Base-by-base conservation (phyloP, 2,888 invertebrate genomes). In the Esperia sulphurella region DNA sequence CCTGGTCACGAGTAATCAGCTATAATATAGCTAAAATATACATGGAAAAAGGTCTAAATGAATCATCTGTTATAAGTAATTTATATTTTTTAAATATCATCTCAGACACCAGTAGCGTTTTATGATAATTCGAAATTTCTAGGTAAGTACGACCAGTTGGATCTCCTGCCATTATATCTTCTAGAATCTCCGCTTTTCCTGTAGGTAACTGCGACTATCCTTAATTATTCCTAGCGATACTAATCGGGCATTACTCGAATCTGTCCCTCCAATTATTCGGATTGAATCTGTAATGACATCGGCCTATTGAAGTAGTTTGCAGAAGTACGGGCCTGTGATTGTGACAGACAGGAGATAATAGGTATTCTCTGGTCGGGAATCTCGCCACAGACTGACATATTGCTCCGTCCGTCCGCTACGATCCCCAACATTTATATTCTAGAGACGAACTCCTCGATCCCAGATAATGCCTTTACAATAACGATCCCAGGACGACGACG, bases 401-500 rank as follows among this genome's bases (percentile, higher is more conserved):
- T 84, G 79, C 79, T 71, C 60, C 57, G 68, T 81, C 71, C 73
- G 72, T 66, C 72, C 63, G 58, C 61, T 57, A 6, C 62, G 66
- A 71, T 68, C 71, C 75, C 70, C 63, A 51, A 68, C 82, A 83
- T 87, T 87, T 83, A 80, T 84, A 87, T 84, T 85, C 84, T 64
- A 61, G 53, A 47, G 71, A 60, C 73, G 75, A 71, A 69, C 71
- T 66, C 62, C 58, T 3, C 71, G 81, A 82, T 81, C 79, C 71
- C 62, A 78, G 83, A 83, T 86, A 83, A 86, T 79, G 83, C 81
- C 74, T 85, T 83, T 83, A 83, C 84, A 85, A 83, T 83, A 84
- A 81, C 80, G 79, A 79, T 72, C 76, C 68, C 62, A 68, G 73
- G 69, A 79, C 76, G 77, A 77, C 75, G 68, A 73, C 68, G 73